Percentiles rank a stretch among this genome's conserved stretches.
Conservation (phyloP, 37 sponge, comb jelly and placozoan species). For the Corticium candelabrum region DNA sequence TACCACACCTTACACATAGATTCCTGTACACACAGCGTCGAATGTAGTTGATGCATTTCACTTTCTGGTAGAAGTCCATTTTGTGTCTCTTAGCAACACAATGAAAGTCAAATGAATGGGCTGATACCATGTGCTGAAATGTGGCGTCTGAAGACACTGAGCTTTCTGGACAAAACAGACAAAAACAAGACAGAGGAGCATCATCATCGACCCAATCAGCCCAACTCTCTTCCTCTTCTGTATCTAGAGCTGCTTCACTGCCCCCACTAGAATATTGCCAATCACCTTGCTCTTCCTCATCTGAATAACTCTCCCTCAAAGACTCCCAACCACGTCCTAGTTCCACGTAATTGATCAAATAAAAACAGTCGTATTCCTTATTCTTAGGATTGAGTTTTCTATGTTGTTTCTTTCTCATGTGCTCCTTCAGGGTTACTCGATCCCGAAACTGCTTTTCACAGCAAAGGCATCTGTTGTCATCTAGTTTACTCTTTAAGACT, state of each 20-base stretch:
- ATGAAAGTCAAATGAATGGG: slow-evolving; percentile 41
- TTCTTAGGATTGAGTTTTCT: slow-evolving; percentile 70
- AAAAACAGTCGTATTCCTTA: slow-evolving; percentile 70
- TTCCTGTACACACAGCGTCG: slow-evolving; percentile 40
- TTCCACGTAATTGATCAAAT: slow-evolving; percentile 75
- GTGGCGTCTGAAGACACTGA: neutral
- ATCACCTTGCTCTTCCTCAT: neutral
- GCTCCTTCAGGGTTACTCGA: slow-evolving; percentile 68
- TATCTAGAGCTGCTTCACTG: slow-evolving; percentile 42
- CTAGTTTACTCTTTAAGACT: slow-evolving; percentile 36
- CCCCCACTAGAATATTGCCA: slow-evolving; percentile 36
- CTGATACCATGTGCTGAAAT: neutral
- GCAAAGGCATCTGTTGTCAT: slow-evolving; percentile 68
- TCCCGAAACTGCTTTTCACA: slow-evolving; percentile 74
- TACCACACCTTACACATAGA: slow-evolving; percentile 17
- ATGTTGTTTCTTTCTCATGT: slow-evolving; percentile 95
- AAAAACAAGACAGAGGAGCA: neutral
- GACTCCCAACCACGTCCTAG: slow-evolving; percentile 6
- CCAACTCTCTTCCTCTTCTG: slow-evolving; percentile 51
- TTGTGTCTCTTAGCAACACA: neutral
- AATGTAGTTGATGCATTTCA: slow-evolving; percentile 64
- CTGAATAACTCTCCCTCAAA: neutral
- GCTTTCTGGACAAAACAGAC: neutral
- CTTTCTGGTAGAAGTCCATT: slow-evolving; percentile 48
- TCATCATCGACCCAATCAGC: slow-evolving; percentile 29